A percentile compares a stretch with the other conserved stretches of the same genome.
Conservation (phyloP, 1,140 invertebrate species). For the Pteromalus puparum region DNA sequence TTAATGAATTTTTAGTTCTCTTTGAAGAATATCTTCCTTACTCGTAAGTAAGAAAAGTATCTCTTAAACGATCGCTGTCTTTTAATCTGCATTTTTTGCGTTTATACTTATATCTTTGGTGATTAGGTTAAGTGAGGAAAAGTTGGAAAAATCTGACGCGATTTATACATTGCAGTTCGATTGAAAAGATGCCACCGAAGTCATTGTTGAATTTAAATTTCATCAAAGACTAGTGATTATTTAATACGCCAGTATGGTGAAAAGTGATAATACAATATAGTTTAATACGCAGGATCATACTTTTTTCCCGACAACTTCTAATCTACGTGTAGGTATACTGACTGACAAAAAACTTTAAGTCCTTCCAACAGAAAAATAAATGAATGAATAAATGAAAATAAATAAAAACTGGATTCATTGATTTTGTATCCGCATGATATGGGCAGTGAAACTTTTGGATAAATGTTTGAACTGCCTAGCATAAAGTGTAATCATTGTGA, state of each 20-base stretch:
- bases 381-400: constrained; percentile 19
- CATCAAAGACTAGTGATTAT: constrained; percentile 55
- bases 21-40: constrained; percentile 16
- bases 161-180: constrained; percentile 46
- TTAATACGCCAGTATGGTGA: constrained; percentile 55
- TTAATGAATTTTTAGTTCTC: constrained; percentile 29
- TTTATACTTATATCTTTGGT: constrained; percentile 38
- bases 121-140: constrained; percentile 37
- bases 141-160: constrained; percentile 40
- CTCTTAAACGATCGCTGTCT: constrained; percentile 34
- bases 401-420: constrained; percentile 34
- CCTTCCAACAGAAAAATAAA: constrained; percentile 40
- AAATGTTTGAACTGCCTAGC: constrained; percentile 36
- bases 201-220: constrained; percentile 51
- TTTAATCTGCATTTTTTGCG: constrained; percentile 35
- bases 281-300: constrained; percentile 46
- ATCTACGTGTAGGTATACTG: constrained; percentile 46
- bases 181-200: constrained; percentile 50
- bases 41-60: constrained; percentile 6
- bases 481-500: constrained; percentile 41
- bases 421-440: constrained; percentile 40
- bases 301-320: constrained; percentile 44
- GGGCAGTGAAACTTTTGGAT: constrained; percentile 27
- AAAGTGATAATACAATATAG: constrained; percentile 55
- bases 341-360: constrained; percentile 47